Evolutionary conservation across 2,113 vertebrate genomes (phyloP).

Genomic region (Channa maculata): DNA sequence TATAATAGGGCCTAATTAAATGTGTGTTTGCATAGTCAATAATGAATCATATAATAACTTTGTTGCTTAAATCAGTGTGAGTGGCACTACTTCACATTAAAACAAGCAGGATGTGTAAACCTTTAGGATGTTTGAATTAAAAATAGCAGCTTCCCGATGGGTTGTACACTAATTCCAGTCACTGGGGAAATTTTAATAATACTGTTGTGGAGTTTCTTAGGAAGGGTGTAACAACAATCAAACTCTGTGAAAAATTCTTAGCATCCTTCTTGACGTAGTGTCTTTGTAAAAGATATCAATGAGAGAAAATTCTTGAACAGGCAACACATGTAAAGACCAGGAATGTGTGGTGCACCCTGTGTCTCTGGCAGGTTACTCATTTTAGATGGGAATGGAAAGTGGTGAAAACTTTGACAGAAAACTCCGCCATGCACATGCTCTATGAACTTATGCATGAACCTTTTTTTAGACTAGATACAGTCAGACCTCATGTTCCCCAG

Average conservation of each 20-base stretch:
- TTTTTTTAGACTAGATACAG: not conserved
- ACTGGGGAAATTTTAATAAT: too few relatives aligned
- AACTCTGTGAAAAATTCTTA: not conserved
- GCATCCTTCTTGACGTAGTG: not conserved
- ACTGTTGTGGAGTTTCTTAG: too few relatives aligned
- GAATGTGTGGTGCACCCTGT: not conserved
- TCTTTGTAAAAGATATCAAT: not conserved
- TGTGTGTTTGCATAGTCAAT: constrained; percentile 39
- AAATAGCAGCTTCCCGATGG: not conserved
- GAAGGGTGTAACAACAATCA: not conserved
- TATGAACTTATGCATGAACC: not conserved
- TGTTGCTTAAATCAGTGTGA: constrained; percentile 29
- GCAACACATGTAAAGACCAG: not conserved
- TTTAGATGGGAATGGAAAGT: constrained; percentile 8
- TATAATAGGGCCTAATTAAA: constrained; percentile 52
- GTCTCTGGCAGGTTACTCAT: constrained; percentile 5
- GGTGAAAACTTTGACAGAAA: not conserved
- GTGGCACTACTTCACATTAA: constrained; percentile 37
- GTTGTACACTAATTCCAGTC: not conserved
- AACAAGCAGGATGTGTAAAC: constrained; percentile 7
- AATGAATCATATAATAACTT: constrained; percentile 41
- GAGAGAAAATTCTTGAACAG: constrained; percentile 1
- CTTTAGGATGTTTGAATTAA: constrained; percentile 14
- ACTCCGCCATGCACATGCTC: not conserved
- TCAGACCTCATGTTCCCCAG: not conserved